Evolutionary conservation across 1,140 invertebrate species (phyloP), one percentile per base, ranked within the genome.

Genomic region (Drosophila bocki): DNA sequence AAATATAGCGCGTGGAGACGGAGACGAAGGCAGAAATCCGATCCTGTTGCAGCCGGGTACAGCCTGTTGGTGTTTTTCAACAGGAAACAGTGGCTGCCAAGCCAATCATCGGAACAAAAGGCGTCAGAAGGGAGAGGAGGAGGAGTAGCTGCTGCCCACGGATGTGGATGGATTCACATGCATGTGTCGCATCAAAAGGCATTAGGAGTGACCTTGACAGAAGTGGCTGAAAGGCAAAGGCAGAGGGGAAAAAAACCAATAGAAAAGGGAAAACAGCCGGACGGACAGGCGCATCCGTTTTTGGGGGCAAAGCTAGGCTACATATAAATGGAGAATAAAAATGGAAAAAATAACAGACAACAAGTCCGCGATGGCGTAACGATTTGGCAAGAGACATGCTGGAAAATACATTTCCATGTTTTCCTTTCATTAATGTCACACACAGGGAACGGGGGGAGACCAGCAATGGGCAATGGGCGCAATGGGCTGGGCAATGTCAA

Each of bases 351-450:
- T 47, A 47, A 48, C 13, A 32, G 39, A 70, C 67, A 70, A 54
- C 72, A 75, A 57, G 74, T 54, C 53, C 57, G 47, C 58, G 74
- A 82, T 82, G 79, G 75, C 79, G 74, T 82, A 82, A 82, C 76
- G 60, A 60, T 68, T 68, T 64, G 63, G 65, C 57, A 48, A 45
- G 47, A 71, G 63, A 60, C 51, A 71, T 29, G 56, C 63, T 62
- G 58, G 67, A 59, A 82, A 72, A 70, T 58, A 71, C 80, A 82
- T 82, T 82, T 60, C 75, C 75, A 65, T 82, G 74, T 78, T 82
- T 82, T 57, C 50, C 76, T 62, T 82, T 77, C 79, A 74, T 82
- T 78, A 82, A 67, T 82, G 80, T 78, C 76, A 63, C 59, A 81
- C 39, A 70, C 50, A 69, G 51, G 22, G 26, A 39, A n/a, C 33